A percentile compares a stretch with the other conserved stretches of the same genome.
These are phyloP conservation scores for Dynastes grantii DNA, from an alignment of 2,888 invertebrate genomes.

Conservation along the genomic window DNA sequence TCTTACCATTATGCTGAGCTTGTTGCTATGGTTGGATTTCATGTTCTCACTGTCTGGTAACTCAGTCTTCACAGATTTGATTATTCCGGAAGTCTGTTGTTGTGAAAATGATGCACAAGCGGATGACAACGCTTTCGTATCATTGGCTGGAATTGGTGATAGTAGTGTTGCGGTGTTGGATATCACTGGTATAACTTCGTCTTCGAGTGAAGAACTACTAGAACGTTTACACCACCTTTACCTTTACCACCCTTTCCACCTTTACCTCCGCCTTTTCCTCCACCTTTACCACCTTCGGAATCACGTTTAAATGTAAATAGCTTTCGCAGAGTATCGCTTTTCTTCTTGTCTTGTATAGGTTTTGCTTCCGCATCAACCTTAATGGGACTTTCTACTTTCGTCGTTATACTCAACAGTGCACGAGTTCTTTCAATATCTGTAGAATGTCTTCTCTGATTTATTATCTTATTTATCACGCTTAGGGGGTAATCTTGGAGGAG, in stretches of 20 bases:
- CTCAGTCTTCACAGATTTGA: constrained; percentile 69
- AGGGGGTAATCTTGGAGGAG: constrained; percentile 51
- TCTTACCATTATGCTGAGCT: constrained; percentile 57
- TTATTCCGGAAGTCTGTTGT: constrained; percentile 55
- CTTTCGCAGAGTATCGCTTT: constrained; percentile 79
- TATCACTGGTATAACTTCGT: constrained; percentile 63
- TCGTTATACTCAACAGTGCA: not conserved
- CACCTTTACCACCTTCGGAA: constrained; percentile 78
- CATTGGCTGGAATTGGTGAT: constrained; percentile 63
- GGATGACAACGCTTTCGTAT: constrained; percentile 54
- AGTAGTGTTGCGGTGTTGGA: constrained; percentile 63
- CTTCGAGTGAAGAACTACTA: constrained; percentile 71
- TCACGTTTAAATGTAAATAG: constrained; percentile 76
- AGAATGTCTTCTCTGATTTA: constrained; percentile 53
- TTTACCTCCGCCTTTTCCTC: constrained; percentile 80
- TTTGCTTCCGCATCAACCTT: constrained; percentile 71
- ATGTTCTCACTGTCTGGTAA: constrained; percentile 62
- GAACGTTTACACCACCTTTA: constrained; percentile 79
- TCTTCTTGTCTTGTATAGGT: constrained; percentile 79
- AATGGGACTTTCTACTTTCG: constrained; percentile 61
- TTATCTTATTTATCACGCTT: constrained; percentile 55
- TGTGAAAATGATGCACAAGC: constrained; percentile 19
- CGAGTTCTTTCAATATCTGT: constrained; percentile 57
- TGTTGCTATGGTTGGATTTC: constrained; percentile 50
- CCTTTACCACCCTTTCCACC: constrained; percentile 77